Evolutionary conservation across 2,113 vertebrate species (phyloP).

Genomic region (Rhipidura dahli): DNA sequence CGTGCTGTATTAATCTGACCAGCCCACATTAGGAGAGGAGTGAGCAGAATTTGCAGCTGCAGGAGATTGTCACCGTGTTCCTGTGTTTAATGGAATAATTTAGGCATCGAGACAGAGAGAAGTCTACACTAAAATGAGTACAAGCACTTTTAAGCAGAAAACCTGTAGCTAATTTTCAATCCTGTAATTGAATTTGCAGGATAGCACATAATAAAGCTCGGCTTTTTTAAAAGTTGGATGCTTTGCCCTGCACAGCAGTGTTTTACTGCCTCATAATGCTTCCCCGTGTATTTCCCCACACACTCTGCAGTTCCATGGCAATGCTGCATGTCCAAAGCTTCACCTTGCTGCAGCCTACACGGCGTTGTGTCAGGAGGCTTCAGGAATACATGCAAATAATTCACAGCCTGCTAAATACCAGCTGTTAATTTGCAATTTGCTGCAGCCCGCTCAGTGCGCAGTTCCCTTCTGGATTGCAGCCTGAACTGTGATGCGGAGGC

Average conservation of each 20-base stretch:
- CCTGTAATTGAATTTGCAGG: conserved; percentile 50
- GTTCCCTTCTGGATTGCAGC: background rate
- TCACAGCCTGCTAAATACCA: background rate
- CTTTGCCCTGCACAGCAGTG: background rate
- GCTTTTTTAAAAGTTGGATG: background rate
- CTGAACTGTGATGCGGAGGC: background rate
- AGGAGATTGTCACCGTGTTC: background rate
- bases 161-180: conserved; percentile 62
- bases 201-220: conserved; percentile 30
- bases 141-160: conserved; percentile 43
- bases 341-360: background rate
- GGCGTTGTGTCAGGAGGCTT: background rate
- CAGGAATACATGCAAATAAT: background rate
- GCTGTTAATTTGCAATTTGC: background rate
- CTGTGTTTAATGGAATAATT: conserved; percentile 48
- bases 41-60: conserved; percentile 13
- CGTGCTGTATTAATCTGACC: background rate
- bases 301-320: background rate
- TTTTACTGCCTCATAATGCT: background rate
- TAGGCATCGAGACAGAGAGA: conserved; percentile 20
- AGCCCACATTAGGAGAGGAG: background rate
- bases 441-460: background rate
- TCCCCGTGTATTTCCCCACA: background rate
- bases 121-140: conserved; percentile 44
- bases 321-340: background rate